Evolutionary conservation across 1,140 invertebrate species (phyloP).

Genomic region (Sweltsa coloradensis): DNA sequence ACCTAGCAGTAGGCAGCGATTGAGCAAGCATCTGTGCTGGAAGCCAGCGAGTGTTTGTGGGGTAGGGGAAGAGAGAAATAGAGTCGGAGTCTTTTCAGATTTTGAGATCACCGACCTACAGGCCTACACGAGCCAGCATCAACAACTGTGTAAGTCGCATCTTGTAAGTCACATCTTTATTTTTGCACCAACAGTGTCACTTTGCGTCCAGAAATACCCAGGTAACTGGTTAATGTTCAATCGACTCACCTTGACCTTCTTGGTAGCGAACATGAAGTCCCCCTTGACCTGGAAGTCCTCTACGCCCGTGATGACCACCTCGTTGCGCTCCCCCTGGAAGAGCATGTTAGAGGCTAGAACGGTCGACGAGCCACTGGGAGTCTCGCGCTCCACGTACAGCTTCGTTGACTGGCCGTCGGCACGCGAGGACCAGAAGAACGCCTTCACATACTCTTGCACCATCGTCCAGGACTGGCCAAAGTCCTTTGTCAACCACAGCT

Average conservation of each 20-base stretch:
- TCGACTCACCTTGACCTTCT: constrained; percentile 29
- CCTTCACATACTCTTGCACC: constrained; percentile 59
- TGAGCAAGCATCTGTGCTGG: no score
- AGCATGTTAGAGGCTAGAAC: constrained; percentile 40
- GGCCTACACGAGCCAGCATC: no score
- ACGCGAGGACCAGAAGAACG: constrained; percentile 49
- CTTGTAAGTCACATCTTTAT: no score
- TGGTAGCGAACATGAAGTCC: constrained; percentile 76
- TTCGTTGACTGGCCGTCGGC: constrained; percentile 16
- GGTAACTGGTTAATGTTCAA: no score
- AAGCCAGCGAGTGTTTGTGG: no score
- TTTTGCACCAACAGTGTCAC: no score
- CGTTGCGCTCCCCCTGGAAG: constrained; percentile 26
- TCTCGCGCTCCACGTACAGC: constrained; percentile 57
- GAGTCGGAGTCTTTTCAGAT: no score
- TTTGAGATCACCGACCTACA: no score
- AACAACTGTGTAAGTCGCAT: no score
- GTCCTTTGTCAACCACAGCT: constrained; percentile 66
- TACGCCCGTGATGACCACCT: constrained; percentile 49
- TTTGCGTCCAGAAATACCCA: no score
- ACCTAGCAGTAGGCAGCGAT: no score
- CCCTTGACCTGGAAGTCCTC: constrained; percentile 71
- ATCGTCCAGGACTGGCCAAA: constrained; percentile 56
- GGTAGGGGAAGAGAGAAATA: no score
- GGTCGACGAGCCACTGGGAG: constrained; percentile 44